Evolutionary conservation across 2,888 invertebrate species (phyloP), one percentile per base, ranked within the genome.

Genomic region (Temnothorax ravouxi): DNA sequence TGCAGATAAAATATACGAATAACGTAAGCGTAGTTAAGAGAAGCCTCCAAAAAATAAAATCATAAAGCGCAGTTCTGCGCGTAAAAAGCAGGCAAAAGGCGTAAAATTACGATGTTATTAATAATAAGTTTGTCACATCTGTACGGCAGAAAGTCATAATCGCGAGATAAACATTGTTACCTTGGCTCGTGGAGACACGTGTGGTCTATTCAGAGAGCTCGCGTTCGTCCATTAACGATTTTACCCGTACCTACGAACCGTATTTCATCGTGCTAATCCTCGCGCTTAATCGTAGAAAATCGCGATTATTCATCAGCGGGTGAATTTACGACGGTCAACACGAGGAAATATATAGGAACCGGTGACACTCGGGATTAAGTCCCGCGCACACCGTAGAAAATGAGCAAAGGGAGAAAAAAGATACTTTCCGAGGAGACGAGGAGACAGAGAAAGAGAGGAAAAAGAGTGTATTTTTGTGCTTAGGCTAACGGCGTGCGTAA

Each of bases 211-310:
- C 77, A 66, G 56, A 59, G 56, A 29, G n/a, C 44, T 56, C 29
- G 66, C 38, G 25, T 47, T 79, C 44, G 38, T 59, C 71, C 59
- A 71, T 71, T 80, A 80, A 80, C 25, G 71, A 80, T 80, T 80
- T 80, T 59, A 47, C 34, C 21, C 54, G 67, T 29, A 56, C 15
- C 44, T 34, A 67, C 59, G 71, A 59, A 38, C 25, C 47, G 79
- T 80, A 80, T 80, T 80, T 80, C 71, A 80, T 61, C 79, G 71
- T 71, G 79, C 59, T 80, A 80, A 80, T 80, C 79, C 79, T 56
- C 71, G 59, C 71, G 71, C 25, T 59, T 71, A 59, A 71, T 80
- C 79, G 79, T 38, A 25, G 29, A 64, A 71, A 64, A 71, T 47
- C 44, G 67, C 50, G 71, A 77, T 71, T 83, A 61, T 69, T 82